Conservation (phyloP, 1,140 invertebrate species). For the Achatina immaculata region DNA sequence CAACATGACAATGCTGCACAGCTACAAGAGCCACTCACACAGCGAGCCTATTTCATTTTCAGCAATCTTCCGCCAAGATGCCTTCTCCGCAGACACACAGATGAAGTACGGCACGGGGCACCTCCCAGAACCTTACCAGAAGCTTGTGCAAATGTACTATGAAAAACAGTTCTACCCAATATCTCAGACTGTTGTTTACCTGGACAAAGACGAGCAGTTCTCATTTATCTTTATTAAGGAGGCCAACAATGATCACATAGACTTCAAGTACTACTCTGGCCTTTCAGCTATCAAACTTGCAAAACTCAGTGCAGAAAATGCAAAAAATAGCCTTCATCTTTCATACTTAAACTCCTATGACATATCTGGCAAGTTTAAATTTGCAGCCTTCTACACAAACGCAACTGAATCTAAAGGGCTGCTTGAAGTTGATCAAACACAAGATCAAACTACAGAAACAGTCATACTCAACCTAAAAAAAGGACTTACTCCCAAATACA, state of each 20-base stretch:
- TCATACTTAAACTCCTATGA: conserved; percentile 60
- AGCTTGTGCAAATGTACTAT: conserved; percentile 55
- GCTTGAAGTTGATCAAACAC: conserved; percentile 7
- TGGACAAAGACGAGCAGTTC: conserved; percentile 54
- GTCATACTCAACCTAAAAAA: conserved; percentile 8
- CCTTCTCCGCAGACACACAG: conserved; percentile 50
- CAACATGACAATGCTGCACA: conserved; percentile 63
- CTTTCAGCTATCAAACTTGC: conserved; percentile 45
- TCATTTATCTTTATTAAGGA: conserved; percentile 62
- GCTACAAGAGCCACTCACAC: conserved; percentile 60
- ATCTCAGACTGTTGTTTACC: conserved; percentile 56
- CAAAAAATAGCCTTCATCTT: conserved; percentile 45
- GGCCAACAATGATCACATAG: conserved; percentile 38
- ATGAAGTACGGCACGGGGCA: conserved; percentile 62
- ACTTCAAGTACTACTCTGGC: conserved; percentile 57
- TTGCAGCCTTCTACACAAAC: conserved; percentile 62
- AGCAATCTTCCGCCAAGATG: conserved; percentile 57
- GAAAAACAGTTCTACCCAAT: conserved; percentile 60
- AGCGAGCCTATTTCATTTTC: conserved; percentile 50
- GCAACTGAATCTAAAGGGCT: conserved; percentile 35
- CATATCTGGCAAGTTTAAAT: conserved; percentile 54
- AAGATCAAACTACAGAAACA: neutral
- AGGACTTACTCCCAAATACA: conserved; percentile 6
- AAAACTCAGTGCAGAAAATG: conserved; percentile 48
- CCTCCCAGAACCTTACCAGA: conserved; percentile 60